Conservation (phyloP, 2,113 vertebrate genomes). For the Pygoscelis adeliae region DNA sequence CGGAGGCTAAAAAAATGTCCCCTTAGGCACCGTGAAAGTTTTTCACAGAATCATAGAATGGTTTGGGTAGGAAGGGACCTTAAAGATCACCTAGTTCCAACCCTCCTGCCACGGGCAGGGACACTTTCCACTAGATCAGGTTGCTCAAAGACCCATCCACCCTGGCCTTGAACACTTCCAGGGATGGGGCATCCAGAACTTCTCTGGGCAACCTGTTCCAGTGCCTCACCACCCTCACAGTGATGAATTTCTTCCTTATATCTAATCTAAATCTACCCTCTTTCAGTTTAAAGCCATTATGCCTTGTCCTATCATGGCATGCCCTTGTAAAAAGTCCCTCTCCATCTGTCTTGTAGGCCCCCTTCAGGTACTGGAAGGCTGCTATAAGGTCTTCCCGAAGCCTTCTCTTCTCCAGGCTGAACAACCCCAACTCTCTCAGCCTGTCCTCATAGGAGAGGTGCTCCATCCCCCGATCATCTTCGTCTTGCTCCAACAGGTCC, state of each 20-base stretch:
- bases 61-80: background rate
- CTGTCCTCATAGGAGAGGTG: background rate
- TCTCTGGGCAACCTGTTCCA: background rate
- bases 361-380: background rate
- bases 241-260: background rate
- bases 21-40: conserved; percentile 21
- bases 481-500: background rate
- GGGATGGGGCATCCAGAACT: background rate
- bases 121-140: background rate
- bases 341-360: background rate
- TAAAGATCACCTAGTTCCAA: too few relatives aligned
- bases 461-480: too few relatives aligned
- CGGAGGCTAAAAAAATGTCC: conserved; percentile 6
- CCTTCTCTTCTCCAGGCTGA: background rate
- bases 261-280: background rate
- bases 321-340: background rate
- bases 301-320: too few relatives aligned
- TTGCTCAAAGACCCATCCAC: background rate
- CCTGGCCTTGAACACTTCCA: background rate
- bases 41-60: background rate
- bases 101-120: background rate
- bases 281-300: background rate
- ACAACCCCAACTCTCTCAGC: background rate
- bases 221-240: background rate
- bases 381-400: too few relatives aligned